A percentile compares a stretch with the other conserved stretches of the same genome.
These are phyloP conservation scores for Cephonodes hylas DNA, from an alignment of 2,888 invertebrate genomes.

Conservation along the genomic window DNA sequence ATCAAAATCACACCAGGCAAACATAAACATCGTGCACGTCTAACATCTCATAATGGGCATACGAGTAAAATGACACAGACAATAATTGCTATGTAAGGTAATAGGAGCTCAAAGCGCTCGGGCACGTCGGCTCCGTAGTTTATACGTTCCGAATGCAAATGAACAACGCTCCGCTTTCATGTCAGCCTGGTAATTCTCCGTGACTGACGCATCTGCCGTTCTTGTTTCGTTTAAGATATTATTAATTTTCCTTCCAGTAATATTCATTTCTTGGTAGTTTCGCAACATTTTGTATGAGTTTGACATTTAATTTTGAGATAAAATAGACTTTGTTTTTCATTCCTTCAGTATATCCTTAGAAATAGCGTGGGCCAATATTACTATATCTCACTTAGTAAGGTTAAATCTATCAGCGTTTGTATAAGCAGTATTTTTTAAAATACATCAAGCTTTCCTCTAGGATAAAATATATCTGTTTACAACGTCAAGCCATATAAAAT, in stretches of 20 bases:
- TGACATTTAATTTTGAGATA: too few species aligned
- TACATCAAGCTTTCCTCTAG: too few species aligned
- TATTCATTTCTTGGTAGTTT: too few species aligned
- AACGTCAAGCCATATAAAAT: too few species aligned
- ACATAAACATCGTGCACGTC: background rate
- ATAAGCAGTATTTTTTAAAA: too few species aligned
- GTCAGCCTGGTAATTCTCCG: conserved; percentile 11
- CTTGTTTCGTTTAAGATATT: background rate
- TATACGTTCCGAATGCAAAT: conserved; percentile 11
- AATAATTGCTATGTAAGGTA: conserved; percentile 6
- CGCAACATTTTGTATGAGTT: too few species aligned
- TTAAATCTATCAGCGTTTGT: too few species aligned
- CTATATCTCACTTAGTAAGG: too few species aligned
- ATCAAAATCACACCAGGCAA: background rate
- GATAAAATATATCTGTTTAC: too few species aligned
- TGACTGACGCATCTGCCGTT: background rate
- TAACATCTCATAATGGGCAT: conserved; percentile 1
- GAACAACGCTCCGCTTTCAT: conserved; percentile 8
- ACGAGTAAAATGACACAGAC: background rate
- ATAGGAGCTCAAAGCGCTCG: conserved; percentile 8
- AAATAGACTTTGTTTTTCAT: too few species aligned
- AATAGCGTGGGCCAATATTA: too few species aligned
- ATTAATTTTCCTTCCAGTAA: background rate
- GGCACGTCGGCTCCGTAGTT: conserved; percentile 1
- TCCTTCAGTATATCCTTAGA: too few species aligned